Percentiles rank a stretch among this genome's conserved stretches.
Evolutionary conservation across 2,797 vertebrate genomes (phyloP).

Genomic region (Smutsia gigantea): DNA sequence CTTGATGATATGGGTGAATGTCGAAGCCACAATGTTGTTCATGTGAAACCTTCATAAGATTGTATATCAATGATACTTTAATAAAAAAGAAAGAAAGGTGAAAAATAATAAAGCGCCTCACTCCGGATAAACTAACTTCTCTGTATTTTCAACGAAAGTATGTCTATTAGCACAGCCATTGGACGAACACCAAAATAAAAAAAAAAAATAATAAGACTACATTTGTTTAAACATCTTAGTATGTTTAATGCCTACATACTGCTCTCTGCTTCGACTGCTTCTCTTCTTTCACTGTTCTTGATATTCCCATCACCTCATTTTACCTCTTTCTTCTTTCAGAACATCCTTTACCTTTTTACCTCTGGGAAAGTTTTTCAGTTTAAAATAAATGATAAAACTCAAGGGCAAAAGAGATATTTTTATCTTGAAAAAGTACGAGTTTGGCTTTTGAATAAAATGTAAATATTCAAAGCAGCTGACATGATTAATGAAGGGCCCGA

Average conservation of each 20-base stretch:
- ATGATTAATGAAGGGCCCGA: constrained; percentile 29
- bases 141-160: neutral
- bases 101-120: neutral
- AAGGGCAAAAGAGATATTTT: neutral
- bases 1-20: no score
- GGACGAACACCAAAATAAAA: neutral
- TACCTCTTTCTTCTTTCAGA: constrained; percentile 23
- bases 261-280: neutral
- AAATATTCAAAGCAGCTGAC: constrained; percentile 29
- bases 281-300: neutral
- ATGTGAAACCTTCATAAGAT: no score
- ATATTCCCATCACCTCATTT: neutral
- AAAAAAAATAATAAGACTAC: neutral
- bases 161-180: neutral
- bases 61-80: no score
- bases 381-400: constrained; percentile 64
- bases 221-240: neutral
- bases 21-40: no score
- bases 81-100: neutral
- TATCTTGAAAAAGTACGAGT: constrained; percentile 21
- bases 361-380: neutral
- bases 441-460: constrained; percentile 45
- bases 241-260: neutral
- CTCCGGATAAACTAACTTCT: neutral
- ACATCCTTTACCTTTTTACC: neutral